phyloP scores from a whole-genome alignment of 2,888 invertebrate genomes.

The Itoplectis maculator region DNA sequence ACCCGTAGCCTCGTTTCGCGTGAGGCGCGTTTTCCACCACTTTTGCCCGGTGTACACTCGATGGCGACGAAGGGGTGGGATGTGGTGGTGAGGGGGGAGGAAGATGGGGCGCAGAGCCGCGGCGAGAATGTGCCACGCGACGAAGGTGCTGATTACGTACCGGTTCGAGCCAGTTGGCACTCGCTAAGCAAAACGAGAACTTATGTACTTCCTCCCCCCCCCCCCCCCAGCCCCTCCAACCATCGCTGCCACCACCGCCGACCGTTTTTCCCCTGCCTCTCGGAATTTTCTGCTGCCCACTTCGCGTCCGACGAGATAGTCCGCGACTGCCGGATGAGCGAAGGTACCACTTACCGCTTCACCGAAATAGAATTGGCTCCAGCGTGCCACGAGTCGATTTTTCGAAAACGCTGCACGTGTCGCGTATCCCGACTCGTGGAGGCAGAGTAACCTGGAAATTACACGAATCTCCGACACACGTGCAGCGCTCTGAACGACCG shows the following conservation, averaged over 20 bases:
- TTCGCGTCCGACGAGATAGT: constrained; percentile 10
- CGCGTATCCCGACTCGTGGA: no score
- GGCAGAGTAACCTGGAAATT: no score
- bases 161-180: constrained; percentile 54
- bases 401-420: not conserved
- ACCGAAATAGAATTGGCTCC: no score
- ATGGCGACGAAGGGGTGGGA: no score
- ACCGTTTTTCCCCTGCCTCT: constrained; percentile 33
- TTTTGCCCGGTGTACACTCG: constrained; percentile 41
- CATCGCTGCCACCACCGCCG: no score
- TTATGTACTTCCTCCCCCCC: constrained; percentile 14
- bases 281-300: constrained; percentile 56
- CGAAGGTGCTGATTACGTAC: constrained; percentile 64
- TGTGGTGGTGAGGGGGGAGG: no score
- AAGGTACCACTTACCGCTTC: not conserved
- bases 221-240: no score
- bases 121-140: constrained; percentile 30
- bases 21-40: constrained; percentile 53
- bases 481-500: no score
- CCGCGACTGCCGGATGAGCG: not conserved
- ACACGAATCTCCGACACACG: no score
- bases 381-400: not conserved
- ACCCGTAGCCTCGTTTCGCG: constrained; percentile 49
- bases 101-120: not conserved
- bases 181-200: constrained; percentile 41